A percentile compares a stretch with the other conserved stretches of the same genome.
Conservation (phyloP, 2,888 invertebrate genomes). For the Cantharis rufa region DNA sequence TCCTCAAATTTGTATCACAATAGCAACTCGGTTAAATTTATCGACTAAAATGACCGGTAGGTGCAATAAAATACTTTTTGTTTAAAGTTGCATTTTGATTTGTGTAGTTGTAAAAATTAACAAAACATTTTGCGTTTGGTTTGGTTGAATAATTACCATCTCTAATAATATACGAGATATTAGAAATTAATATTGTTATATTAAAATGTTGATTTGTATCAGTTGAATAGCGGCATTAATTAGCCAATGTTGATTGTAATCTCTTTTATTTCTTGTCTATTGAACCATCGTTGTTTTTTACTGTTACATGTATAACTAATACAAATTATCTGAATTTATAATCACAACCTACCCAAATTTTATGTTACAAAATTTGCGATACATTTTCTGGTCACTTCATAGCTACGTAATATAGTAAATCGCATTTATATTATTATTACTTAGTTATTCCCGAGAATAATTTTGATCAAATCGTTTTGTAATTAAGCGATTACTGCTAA, state of each 20-base stretch:
- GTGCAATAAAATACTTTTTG: neutral
- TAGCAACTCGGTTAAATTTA: neutral
- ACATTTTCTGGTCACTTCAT: neutral
- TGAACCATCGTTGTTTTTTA: neutral
- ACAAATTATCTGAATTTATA: neutral
- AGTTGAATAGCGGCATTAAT: constrained; percentile 18
- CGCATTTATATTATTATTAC: neutral
- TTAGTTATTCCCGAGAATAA: neutral
- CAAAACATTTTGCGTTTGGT: neutral
- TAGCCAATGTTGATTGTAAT: constrained; percentile 12
- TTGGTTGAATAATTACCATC: neutral
- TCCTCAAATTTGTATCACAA: neutral
- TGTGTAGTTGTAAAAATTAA: neutral
- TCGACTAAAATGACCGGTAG: neutral
- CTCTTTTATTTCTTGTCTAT: constrained; percentile 6
- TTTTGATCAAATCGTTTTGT: neutral
- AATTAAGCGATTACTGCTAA: neutral
- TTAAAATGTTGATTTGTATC: constrained; percentile 13
- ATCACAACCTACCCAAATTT: neutral
- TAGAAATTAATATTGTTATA: neutral
- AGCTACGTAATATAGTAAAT: neutral
- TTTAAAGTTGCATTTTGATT: neutral
- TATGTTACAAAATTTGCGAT: neutral
- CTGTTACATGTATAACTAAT: neutral
- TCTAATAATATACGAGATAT: neutral